These are phyloP conservation scores for Nasua narica DNA, from an alignment of 2,797 vertebrate species.

Conservation along the genomic window DNA sequence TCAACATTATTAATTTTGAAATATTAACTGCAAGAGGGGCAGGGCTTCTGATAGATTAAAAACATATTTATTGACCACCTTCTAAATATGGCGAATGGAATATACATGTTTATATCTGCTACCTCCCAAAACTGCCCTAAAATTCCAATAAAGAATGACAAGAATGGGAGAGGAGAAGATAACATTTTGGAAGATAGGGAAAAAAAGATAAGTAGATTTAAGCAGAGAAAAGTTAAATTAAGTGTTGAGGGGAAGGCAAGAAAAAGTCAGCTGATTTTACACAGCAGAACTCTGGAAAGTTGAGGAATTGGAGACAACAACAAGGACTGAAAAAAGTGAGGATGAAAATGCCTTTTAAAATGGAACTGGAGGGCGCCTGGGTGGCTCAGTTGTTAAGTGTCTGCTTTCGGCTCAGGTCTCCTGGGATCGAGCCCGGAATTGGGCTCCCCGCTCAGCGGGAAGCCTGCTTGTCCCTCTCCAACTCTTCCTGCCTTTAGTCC, in stretches of 20 bases:
- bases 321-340: background rate
- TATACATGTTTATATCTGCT: background rate
- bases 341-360: background rate
- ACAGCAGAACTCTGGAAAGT: background rate
- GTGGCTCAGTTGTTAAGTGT: background rate
- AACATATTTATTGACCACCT: background rate
- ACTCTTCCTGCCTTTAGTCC: no score
- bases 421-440: no score
- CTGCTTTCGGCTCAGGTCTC: background rate
- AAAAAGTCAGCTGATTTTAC: background rate
- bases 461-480: no score
- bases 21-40: background rate
- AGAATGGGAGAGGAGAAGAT: background rate
- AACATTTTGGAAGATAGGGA: background rate
- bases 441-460: no score
- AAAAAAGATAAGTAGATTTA: background rate
- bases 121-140: background rate
- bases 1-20: slow-evolving; percentile 16
- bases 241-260: background rate
- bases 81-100: background rate
- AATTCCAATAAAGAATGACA: slow-evolving; percentile 22
- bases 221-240: background rate
- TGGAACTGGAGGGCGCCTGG: background rate
- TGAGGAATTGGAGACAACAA: background rate
- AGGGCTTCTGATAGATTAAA: slow-evolving; percentile 31